Percentiles rank a stretch among this genome's conserved stretches.
Evolutionary conservation across 2,888 invertebrate genomes (phyloP).

Genomic region (Diaperis boleti): DNA sequence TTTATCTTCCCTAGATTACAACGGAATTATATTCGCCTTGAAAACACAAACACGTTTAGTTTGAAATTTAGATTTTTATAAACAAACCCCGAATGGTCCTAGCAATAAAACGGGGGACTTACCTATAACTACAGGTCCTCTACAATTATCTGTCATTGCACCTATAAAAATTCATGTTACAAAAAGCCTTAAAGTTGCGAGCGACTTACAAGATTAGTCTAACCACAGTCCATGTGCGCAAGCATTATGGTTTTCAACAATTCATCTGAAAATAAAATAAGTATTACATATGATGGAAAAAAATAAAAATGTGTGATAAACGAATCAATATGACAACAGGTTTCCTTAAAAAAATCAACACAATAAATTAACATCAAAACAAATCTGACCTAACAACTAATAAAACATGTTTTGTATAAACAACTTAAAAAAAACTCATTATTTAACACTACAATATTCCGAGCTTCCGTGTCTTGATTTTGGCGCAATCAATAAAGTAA

Average conservation of each 20-base stretch:
- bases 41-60: no score
- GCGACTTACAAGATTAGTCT: no score
- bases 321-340: conserved; percentile 33
- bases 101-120: conserved; percentile 46
- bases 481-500: conserved; percentile 19
- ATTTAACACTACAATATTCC: not conserved
- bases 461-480: conserved; percentile 2
- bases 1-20: not conserved
- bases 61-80: not conserved
- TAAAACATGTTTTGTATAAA: no score
- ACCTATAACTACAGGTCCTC: conserved; percentile 54
- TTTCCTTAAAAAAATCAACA: conserved; percentile 14
- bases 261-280: conserved; percentile 67
- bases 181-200: no score
- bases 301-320: no score
- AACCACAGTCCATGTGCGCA: conserved; percentile 70
- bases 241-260: conserved; percentile 59
- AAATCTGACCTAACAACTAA: no score
- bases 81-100: not conserved
- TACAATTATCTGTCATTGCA: conserved; percentile 69
- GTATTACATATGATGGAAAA: no score
- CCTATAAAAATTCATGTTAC: conserved; percentile 35
- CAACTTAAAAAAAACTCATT: not conserved
- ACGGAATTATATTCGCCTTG: not conserved
- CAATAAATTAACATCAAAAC: not conserved